These are phyloP conservation scores for Oscheius sp. DNA, from an alignment of 2,888 invertebrate species.

Conservation along the genomic window DNA sequence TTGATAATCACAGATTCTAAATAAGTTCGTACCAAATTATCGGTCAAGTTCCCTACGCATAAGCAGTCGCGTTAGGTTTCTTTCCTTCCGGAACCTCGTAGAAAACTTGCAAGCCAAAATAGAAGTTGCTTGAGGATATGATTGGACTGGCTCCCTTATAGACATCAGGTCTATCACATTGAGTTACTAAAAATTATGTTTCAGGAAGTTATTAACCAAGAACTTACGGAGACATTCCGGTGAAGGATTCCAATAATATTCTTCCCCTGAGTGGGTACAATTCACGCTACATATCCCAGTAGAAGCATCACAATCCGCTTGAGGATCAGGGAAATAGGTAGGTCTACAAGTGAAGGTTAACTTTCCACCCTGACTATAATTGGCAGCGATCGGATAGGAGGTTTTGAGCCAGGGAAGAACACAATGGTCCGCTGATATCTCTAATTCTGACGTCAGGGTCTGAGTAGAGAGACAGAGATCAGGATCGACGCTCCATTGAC, in stretches of 20 bases:
- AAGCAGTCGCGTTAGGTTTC: conserved; percentile 7
- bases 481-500: conserved; percentile 11
- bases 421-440: neutral
- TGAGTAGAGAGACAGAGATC: neutral
- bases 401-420: neutral
- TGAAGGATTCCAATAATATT: neutral
- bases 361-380: neutral
- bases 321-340: neutral
- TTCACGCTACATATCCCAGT: too few species aligned
- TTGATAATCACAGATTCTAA: neutral
- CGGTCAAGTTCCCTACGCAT: neutral
- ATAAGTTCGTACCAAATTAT: neutral
- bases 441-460: too few species aligned
- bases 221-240: neutral
- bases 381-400: conserved; percentile 4
- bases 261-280: too few species aligned
- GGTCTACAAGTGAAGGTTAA: conserved; percentile 2
- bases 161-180: neutral
- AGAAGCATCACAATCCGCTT: too few species aligned
- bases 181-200: neutral
- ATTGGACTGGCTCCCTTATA: neutral
- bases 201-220: neutral
- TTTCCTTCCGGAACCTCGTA: conserved; percentile 4
- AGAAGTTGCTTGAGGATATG: neutral
- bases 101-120: neutral